Evolutionary conservation across 2,797 vertebrate species (phyloP).

Genomic region (Parotocinclus haroldoi): DNA sequence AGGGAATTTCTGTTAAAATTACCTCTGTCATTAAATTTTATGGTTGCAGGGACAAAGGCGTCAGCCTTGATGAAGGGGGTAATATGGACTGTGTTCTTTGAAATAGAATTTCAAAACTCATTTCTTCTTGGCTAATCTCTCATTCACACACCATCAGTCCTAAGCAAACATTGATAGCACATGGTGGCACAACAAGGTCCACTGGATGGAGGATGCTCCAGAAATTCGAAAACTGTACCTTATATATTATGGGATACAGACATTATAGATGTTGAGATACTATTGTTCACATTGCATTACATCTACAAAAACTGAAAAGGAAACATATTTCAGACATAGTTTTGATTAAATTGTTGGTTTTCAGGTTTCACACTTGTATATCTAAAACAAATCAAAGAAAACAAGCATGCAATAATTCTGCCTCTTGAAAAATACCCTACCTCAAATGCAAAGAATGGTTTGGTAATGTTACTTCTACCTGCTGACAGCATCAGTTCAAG

Average conservation of each 20-base stretch:
- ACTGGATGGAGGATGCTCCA: not conserved
- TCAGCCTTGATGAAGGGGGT: constrained; percentile 40
- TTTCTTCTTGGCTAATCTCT: constrained; percentile 46
- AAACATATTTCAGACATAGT: too few species aligned
- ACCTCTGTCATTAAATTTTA: constrained; percentile 33
- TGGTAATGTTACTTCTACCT: too few species aligned
- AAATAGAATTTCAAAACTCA: constrained; percentile 52
- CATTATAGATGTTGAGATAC: not conserved
- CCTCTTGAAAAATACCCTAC: too few species aligned
- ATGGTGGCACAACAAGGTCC: constrained; percentile 2
- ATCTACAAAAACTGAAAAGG: too few species aligned
- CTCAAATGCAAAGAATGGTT: too few species aligned
- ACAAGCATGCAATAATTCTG: too few species aligned
- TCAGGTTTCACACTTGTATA: too few species aligned
- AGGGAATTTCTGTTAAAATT: constrained; percentile 35
- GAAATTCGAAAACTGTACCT: not conserved
- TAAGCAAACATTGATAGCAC: constrained; percentile 41
- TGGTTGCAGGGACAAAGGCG: constrained; percentile 40
- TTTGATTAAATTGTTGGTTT: too few species aligned
- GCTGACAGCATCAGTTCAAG: too few species aligned
- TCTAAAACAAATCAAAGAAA: too few species aligned
- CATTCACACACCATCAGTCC: constrained; percentile 44
- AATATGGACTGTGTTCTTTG: constrained; percentile 43
- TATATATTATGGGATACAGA: not conserved
- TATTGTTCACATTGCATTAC: too few species aligned